These are phyloP conservation scores for Anas platyrhynchos DNA, from an alignment of 2,113 vertebrate species.

Conservation along the genomic window DNA sequence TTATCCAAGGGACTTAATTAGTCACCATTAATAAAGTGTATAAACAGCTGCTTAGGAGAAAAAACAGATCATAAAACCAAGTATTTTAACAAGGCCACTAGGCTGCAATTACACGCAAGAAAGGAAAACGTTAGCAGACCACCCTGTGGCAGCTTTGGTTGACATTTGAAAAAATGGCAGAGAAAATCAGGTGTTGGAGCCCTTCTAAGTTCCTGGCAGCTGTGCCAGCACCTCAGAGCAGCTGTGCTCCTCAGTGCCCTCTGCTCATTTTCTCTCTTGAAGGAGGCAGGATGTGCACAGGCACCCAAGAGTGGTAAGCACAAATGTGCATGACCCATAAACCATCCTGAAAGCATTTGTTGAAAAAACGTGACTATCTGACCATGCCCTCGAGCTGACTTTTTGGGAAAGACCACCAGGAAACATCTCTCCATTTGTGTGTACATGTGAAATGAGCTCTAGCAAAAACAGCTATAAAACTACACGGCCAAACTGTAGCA, in stretches of 20 bases:
- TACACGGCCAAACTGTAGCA: not conserved
- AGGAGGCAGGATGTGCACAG: not conserved
- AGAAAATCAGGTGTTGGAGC: not conserved
- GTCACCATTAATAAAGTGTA: slow-evolving; percentile 41
- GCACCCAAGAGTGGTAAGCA: not conserved
- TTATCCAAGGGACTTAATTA: slow-evolving; percentile 39
- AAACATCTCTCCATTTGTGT: not conserved
- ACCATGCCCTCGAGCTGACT: not conserved
- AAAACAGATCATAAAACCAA: slow-evolving; percentile 32
- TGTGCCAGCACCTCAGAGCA: not conserved
- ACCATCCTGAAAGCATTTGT: not conserved
- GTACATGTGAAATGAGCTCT: not conserved
- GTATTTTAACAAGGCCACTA: slow-evolving; percentile 27
- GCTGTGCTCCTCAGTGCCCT: not conserved
- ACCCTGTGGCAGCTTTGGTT: not conserved
- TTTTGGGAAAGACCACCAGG: not conserved
- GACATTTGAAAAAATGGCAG: not conserved
- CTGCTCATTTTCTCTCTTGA: not conserved
- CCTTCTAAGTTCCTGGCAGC: not conserved
- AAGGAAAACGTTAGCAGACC: not conserved
- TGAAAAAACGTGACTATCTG: not conserved
- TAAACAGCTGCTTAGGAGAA: slow-evolving; percentile 43
- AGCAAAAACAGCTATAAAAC: not conserved
- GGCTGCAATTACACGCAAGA: slow-evolving; percentile 20
- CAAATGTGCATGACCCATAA: not conserved